Conservation (phyloP, 2,113 vertebrate species). For the Bos indicus region DNA sequence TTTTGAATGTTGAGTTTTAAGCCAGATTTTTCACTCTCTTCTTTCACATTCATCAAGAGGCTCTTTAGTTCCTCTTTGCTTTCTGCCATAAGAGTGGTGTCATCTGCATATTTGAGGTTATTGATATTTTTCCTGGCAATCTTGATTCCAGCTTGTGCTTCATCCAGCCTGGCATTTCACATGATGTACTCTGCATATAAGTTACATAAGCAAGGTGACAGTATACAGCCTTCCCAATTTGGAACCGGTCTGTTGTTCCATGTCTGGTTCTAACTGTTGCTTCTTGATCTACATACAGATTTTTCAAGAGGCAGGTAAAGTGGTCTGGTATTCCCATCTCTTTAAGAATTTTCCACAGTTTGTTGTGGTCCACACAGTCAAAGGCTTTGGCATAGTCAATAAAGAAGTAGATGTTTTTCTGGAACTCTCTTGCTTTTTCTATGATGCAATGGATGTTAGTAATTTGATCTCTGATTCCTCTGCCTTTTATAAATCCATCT, state of each 20-base stretch:
- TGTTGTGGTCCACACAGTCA: background rate
- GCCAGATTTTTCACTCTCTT: background rate
- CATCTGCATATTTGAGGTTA: background rate
- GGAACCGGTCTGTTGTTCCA: background rate
- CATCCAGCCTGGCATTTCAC: background rate
- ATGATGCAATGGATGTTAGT: background rate
- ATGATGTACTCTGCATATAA: background rate
- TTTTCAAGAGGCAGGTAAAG: background rate
- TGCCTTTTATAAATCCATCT: background rate
- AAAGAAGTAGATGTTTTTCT: background rate
- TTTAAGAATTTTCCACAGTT: background rate
- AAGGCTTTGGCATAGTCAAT: background rate
- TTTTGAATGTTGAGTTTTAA: background rate
- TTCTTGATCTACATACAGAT: background rate
- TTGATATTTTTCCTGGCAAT: background rate
- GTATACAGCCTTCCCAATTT: background rate
- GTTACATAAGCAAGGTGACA: background rate
- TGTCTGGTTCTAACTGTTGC: fast-evolving
- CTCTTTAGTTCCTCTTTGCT: background rate
- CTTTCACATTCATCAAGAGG: background rate
- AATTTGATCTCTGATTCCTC: background rate
- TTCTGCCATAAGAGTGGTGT: background rate
- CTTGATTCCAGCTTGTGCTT: background rate
- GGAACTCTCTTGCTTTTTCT: background rate
- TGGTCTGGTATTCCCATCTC: background rate